Conservation (phyloP, 1,140 invertebrate genomes). For the Brachionus rotundiformis region DNA sequence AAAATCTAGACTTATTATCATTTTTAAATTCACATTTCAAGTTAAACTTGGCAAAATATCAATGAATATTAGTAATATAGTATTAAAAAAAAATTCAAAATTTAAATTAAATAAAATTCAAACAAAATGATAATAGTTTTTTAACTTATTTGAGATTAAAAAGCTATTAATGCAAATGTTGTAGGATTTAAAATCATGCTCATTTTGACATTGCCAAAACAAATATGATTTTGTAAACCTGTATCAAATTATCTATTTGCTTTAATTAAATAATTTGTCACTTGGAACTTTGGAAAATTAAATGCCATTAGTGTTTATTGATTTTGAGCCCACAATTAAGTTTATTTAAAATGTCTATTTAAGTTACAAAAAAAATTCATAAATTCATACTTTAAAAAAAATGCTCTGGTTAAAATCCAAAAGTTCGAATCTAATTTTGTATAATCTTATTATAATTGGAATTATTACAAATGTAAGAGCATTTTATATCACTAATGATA, state of each 20-base stretch:
- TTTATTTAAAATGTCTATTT: slow-evolving; percentile 1
- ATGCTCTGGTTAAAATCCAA: no score
- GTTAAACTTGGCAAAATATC: neutral
- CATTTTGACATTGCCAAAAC: neutral
- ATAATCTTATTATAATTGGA: no score
- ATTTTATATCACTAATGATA: neutral
- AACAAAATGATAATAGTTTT: neutral
- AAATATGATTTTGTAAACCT: neutral
- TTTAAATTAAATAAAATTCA: slow-evolving; percentile 40
- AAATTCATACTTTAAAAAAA: no score
- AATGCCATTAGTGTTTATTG: slow-evolving; percentile 34
- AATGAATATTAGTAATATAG: neutral
- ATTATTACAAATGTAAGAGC: no score
- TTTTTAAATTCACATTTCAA: neutral
- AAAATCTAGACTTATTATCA: neutral
- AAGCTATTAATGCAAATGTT: neutral
- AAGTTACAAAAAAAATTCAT: neutral
- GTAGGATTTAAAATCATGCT: neutral
- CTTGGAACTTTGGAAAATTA: neutral
- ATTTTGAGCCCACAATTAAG: neutral
- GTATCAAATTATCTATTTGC: neutral
- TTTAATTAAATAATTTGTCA: neutral
- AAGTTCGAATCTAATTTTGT: no score
- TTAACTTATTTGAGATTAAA: neutral
- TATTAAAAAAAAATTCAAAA: neutral